Evolutionary conservation across 2,113 vertebrate species (phyloP), one percentile per base, ranked within the genome.

Genomic region (Micronycteris hirsuta): DNA sequence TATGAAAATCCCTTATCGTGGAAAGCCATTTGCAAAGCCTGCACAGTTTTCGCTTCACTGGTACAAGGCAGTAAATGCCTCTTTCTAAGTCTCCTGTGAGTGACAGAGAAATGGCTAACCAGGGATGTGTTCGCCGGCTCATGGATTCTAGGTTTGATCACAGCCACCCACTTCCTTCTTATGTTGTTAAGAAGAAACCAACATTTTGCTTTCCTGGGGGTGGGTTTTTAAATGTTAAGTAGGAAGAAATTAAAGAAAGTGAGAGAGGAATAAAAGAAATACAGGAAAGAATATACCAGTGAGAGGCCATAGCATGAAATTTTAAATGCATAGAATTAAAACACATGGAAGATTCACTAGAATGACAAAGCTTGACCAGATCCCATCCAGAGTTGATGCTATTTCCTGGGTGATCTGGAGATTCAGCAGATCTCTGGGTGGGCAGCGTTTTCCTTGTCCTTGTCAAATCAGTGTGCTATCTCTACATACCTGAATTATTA

Each of bases 21-120:
- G 56, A 94, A 93, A 86, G 68, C 38, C n/a, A 26, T 81, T 87
- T 83, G 56, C 89, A 82, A 76, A 95, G 41, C n/a, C 17, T 26
- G 19, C 13, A 3, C 14, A 2, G 13, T 80, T 70, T 80, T 76
- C 1, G 0, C 71, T 71, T 67, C 78, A 67, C 63, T 90, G 85
- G 45, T 52, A 49, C 26, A 65, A 0, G 24, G 14, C 28, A 58
- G 71, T 7, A 33, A 74, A n/a, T 0, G 12, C 47, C 9, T 84
- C 28, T 65, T 77, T 78, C 81, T 31, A 71, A 77, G 84, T 81
- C 80, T 89, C 19, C 74, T 31, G 19, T 9, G 31, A 76, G n/a
- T 73, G 68, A 73, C n/a, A 68, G 45, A 54, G 14, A 76, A 71
- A 71, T n/a, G n/a, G 31, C n/a, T 52, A 67, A 41, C 15, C 45